A percentile compares a stretch with the other conserved stretches of the same genome.
phyloP scores from a whole-genome alignment of 2,888 invertebrate genomes.

The Argyresthia albistria region DNA sequence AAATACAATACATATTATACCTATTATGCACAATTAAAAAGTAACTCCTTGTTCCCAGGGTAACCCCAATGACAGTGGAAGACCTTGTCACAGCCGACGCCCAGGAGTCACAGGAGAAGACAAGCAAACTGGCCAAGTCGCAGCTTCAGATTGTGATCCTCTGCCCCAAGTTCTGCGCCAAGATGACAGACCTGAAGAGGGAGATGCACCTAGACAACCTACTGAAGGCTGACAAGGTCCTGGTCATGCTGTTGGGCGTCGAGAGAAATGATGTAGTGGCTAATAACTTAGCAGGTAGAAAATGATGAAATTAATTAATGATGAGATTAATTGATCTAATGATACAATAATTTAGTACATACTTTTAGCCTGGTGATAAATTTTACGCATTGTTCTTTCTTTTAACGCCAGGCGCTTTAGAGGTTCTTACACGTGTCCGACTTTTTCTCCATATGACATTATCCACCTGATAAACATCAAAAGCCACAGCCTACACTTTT shows the following conservation, averaged over 20 bases:
- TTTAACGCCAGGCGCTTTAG: not conserved
- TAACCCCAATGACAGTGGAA: constrained; percentile 82
- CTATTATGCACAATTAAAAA: no score
- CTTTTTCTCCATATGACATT: no score
- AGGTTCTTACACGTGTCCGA: no score
- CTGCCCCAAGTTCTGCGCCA: constrained; percentile 81
- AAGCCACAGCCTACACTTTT: not conserved
- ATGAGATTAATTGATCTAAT: no score
- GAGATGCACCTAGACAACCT: constrained; percentile 69
- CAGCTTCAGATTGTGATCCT: constrained; percentile 86
- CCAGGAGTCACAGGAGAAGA: constrained; percentile 53
- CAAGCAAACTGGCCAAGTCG: constrained; percentile 74
- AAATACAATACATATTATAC: no score
- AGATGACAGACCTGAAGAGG: constrained; percentile 68
- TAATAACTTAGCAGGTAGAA: constrained; percentile 77
- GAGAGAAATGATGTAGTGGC: constrained; percentile 80
- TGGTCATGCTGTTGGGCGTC: constrained; percentile 87
- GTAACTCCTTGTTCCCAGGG: constrained; percentile 58
- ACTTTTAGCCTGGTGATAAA: not conserved
- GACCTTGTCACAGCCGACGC: constrained; percentile 72
- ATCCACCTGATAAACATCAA: no score
- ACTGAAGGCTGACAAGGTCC: constrained; percentile 79
- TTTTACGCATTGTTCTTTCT: no score
- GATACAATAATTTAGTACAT: no score
- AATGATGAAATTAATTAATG: no score